These are phyloP conservation scores for Clarias batrachus DNA, from an alignment of 2,113 vertebrate genomes.

Conservation along the genomic window DNA sequence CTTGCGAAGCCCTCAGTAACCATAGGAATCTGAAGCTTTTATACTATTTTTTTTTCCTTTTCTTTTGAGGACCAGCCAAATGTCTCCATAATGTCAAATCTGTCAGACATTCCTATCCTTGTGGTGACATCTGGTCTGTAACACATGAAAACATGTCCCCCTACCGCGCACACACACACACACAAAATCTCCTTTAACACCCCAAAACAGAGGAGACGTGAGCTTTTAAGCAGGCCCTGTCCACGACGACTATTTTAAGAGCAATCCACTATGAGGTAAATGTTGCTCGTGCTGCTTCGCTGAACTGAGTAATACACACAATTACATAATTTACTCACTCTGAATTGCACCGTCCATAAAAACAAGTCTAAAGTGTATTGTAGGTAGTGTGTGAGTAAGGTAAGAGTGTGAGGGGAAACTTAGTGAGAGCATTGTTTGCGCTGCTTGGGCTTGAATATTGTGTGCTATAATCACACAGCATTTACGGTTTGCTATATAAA, in stretches of 20 bases:
- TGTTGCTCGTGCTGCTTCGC: slow-evolving; percentile 31
- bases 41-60: too few relatives aligned
- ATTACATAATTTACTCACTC: slow-evolving; percentile 36
- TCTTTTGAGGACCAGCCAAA: not conserved
- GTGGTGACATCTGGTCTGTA: not conserved
- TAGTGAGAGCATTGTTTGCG: not conserved
- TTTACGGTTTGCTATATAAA: slow-evolving; percentile 17
- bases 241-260: slow-evolving; percentile 26
- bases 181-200: not conserved
- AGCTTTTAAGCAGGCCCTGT: not conserved
- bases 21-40: not conserved
- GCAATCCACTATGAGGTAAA: slow-evolving; percentile 13
- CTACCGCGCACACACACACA: not conserved
- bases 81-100: not conserved
- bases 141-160: not conserved
- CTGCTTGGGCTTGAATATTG: slow-evolving; percentile 1
- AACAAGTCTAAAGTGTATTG: not conserved
- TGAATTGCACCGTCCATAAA: slow-evolving; percentile 17
- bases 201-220: not conserved
- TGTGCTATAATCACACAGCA: not conserved
- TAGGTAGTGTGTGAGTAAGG: not conserved
- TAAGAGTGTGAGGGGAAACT: not conserved
- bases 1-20: not conserved
- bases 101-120: slow-evolving; percentile 8
- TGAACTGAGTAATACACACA: slow-evolving; percentile 36